A percentile compares a stretch with the other conserved stretches of the same genome.
These are phyloP conservation scores for Drosophila mimetica DNA, from an alignment of 2,888 invertebrate genomes.

Conservation along the genomic window DNA sequence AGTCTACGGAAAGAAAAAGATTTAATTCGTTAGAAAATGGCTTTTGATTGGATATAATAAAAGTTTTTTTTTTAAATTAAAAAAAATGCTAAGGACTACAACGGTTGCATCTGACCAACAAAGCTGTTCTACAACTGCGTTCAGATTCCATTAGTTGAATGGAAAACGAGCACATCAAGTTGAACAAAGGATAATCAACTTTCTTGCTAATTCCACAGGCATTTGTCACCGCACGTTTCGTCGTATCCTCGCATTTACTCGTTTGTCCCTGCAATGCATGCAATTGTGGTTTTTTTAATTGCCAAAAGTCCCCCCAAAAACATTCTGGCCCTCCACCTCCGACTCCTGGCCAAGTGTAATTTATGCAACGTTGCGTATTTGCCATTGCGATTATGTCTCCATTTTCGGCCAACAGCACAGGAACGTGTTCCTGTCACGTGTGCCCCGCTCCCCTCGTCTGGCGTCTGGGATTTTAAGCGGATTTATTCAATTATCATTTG, in stretches of 20 bases:
- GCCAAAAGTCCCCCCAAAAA: conserved; percentile 28
- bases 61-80: too few relatives aligned
- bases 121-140: background rate
- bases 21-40: background rate
- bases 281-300: conserved; percentile 62
- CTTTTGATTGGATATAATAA: too few relatives aligned
- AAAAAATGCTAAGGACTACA: background rate
- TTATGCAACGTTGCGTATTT: conserved; percentile 67
- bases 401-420: conserved; percentile 45
- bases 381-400: conserved; percentile 61
- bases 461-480: conserved; percentile 75
- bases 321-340: conserved; percentile 24
- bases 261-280: conserved; percentile 41
- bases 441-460: conserved; percentile 18
- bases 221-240: conserved; percentile 54
- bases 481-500: conserved; percentile 82
- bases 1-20: conserved; percentile 6
- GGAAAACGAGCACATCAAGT: conserved; percentile 7
- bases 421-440: conserved; percentile 63
- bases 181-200: conserved; percentile 41
- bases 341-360: conserved; percentile 40
- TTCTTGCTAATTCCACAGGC: conserved; percentile 61
- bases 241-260: conserved; percentile 39
- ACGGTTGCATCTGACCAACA: background rate
- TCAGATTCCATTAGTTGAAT: conserved; percentile 23